Base-by-base conservation (phyloP, 2,888 invertebrate genomes). In the Eubasilissa splendida region DNA sequence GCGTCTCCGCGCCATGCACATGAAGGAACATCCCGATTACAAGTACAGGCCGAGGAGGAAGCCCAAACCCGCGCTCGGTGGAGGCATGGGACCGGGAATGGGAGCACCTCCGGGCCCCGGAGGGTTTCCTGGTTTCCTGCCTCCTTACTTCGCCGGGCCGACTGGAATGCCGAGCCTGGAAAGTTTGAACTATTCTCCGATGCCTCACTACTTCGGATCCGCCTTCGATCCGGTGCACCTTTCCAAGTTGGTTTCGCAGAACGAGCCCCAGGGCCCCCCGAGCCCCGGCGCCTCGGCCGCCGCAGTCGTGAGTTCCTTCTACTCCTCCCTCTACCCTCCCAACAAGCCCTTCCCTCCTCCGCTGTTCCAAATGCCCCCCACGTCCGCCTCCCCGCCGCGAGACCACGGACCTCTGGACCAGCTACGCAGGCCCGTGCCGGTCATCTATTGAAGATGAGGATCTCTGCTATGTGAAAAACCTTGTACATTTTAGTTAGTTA, bases 21-120 rank as follows among this genome's bases (percentile, higher is more conserved):
- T 96, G 96, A 96, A 95, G 89, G 96, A 96, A 86, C 96, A 97
- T 86, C 97, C 97, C 0, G 96, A 97, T 87, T 97, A 97, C 90
- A 97, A 97, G 88, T 97, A 96, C 90, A 90, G 96, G 78, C 96
- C 96, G 80, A 91, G 96, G 84, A 92, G 96, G 88, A 96, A 96
- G 90, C 95, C 96, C 76, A 96, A 96, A 88, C 92, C 94, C 4
- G 93, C 94, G 0, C 89, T 94, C 8, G 89, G 90, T 9, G 90
- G 89, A 5, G 89, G 89, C 54, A 88, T 87, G 0, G 88, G 89
- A 3, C 89, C 89, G 10, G 89, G 90, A 2, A 91, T 91, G 42
- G 77, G 81, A 33, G 85, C 87, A 82, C 84, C 87, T 75, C 83
- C 83, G 2, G 84, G 84, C 84, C 87, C 84, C 4, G 85, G 87